A percentile compares a stretch with the other conserved stretches of the same genome.
These are phyloP conservation scores for Oreotrochilus melanogaster DNA, from an alignment of 2,113 vertebrate genomes.

Conservation along the genomic window DNA sequence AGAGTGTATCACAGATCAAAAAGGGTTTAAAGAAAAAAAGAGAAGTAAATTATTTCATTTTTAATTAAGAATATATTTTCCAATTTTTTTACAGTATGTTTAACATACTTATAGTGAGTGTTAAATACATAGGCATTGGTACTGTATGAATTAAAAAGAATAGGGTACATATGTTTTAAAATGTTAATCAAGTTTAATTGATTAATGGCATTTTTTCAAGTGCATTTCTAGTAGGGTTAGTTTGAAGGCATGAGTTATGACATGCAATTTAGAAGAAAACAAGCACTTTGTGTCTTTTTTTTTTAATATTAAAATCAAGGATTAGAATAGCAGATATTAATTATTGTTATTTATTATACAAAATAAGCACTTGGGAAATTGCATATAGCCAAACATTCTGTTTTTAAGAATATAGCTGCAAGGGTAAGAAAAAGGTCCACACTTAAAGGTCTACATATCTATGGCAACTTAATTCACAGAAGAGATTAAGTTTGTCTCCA, in stretches of 20 bases:
- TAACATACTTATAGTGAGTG: not conserved
- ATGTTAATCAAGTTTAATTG: not conserved
- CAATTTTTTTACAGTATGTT: not conserved
- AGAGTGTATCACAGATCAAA: not conserved
- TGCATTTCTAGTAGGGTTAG: not conserved
- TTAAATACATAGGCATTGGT: not conserved
- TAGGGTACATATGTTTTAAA: not conserved
- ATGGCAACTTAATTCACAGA: not conserved
- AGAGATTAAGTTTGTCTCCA: not conserved
- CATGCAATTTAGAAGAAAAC: not conserved
- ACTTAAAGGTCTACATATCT: not conserved
- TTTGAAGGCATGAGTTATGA: not conserved
- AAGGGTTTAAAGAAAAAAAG: not conserved
- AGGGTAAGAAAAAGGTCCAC: accelerated
- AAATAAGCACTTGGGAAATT: not conserved
- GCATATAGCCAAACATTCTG: accelerated
- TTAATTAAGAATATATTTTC: not conserved
- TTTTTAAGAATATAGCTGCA: not conserved
- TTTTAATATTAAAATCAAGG: not conserved
- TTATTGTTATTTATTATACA: not conserved
- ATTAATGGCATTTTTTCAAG: not conserved
- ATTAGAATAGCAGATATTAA: not conserved
- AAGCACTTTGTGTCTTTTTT: not conserved
- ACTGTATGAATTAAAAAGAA: not conserved
- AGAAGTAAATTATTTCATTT: not conserved